phyloP scores from a whole-genome alignment of 2,888 invertebrate species.

The Mesorhabditis sp. region DNA sequence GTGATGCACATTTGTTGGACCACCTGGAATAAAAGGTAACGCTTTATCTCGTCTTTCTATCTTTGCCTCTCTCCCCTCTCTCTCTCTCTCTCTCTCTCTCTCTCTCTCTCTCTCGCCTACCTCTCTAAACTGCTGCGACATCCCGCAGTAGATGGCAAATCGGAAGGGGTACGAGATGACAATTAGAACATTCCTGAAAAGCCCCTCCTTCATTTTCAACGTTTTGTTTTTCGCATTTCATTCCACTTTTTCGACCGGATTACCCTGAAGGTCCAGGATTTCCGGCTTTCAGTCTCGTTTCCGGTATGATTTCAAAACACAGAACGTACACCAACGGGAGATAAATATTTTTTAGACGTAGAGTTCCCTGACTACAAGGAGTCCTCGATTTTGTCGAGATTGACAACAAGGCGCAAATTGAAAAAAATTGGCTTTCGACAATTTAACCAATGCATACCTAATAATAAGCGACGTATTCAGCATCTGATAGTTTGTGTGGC shows the following conservation, averaged over 20 bases:
- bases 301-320: not conserved
- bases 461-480: slow-evolving; percentile 49
- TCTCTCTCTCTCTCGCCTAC: slow-evolving; percentile 16
- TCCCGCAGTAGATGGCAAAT: slow-evolving; percentile 82
- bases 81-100: too few species aligned
- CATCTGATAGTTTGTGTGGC: slow-evolving; percentile 43
- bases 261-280: slow-evolving; percentile 61
- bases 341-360: too few species aligned
- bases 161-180: slow-evolving; percentile 82
- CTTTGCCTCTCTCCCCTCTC: slow-evolving; percentile 17
- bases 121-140: slow-evolving; percentile 55
- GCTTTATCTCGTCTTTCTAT: slow-evolving; percentile 15
- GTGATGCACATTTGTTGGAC: not conserved
- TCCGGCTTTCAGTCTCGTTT: slow-evolving; percentile 1
- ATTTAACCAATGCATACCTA: slow-evolving; percentile 23
- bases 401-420: too few species aligned
- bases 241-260: not conserved
- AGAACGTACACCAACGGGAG: too few species aligned
- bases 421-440: too few species aligned
- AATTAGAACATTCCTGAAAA: slow-evolving; percentile 77
- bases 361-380: too few species aligned
- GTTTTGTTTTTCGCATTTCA: not conserved
- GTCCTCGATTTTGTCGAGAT: too few species aligned
- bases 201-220: too few species aligned
- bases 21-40: not conserved